Evolutionary conservation across 2,113 vertebrate genomes (phyloP).

Genomic region (Oriolus oriolus): DNA sequence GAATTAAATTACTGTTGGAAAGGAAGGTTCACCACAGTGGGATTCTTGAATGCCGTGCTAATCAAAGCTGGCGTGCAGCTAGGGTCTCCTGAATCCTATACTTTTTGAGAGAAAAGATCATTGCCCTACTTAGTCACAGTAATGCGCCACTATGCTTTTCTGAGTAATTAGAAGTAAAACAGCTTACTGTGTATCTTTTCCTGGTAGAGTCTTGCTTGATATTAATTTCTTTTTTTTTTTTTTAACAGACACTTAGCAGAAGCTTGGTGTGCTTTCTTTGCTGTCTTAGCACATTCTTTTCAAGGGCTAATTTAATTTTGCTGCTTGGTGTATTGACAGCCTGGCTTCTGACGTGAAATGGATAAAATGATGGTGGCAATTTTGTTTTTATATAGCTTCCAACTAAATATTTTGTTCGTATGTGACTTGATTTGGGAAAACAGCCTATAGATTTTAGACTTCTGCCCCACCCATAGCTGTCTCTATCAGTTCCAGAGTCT

Average conservation of each 20-base stretch:
- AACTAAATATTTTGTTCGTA: neutral
- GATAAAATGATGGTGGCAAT: neutral
- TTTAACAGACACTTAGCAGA: neutral
- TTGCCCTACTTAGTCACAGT: neutral
- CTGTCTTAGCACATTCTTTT: neutral
- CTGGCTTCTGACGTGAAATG: neutral
- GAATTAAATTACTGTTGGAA: neutral
- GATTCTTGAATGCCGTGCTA: neutral
- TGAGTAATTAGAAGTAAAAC: neutral
- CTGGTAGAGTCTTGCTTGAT: constrained; percentile 16
- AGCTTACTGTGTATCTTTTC: neutral
- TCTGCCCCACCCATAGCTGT: neutral
- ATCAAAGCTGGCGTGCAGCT: neutral
- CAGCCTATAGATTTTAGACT: neutral
- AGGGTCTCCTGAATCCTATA: neutral
- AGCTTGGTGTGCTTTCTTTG: neutral
- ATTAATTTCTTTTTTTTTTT: neutral
- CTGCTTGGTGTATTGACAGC: neutral
- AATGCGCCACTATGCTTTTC: neutral
- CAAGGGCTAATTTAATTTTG: neutral
- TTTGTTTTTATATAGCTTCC: neutral
- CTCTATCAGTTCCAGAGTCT: neutral
- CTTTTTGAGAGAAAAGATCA: neutral
- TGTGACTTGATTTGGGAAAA: neutral
- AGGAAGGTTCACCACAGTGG: neutral